phyloP scores from a whole-genome alignment of 2,888 invertebrate genomes.

The Patella ulyssiponensis region DNA sequence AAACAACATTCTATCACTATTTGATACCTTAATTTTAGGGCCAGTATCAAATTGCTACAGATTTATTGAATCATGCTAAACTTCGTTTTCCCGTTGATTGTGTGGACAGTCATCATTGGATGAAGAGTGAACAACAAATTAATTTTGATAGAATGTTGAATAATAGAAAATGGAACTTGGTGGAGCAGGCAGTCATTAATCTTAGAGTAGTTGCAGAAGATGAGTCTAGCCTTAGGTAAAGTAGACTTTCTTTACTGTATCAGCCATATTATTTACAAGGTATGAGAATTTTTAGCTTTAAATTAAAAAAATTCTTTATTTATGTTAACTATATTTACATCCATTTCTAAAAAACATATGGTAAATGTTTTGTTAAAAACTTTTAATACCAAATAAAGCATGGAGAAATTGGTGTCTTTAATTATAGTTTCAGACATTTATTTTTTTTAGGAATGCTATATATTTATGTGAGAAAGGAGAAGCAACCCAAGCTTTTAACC shows the following conservation, averaged over 20 bases:
- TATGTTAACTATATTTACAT: too few species aligned
- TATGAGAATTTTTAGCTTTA: too few species aligned
- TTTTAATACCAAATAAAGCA: too few species aligned
- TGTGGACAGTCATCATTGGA: slow-evolving; percentile 79
- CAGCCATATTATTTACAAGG: too few species aligned
- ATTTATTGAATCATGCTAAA: slow-evolving; percentile 78
- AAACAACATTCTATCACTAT: too few species aligned
- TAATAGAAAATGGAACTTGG: slow-evolving; percentile 80
- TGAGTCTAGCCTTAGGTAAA: slow-evolving; percentile 75
- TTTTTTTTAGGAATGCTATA: slow-evolving; percentile 55
- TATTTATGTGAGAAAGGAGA: slow-evolving; percentile 68
- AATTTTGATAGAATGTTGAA: slow-evolving; percentile 63
- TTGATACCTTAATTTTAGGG: slow-evolving; percentile 70
- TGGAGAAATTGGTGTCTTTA: neutral
- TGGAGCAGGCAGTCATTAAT: slow-evolving; percentile 80
- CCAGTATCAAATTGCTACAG: slow-evolving; percentile 76
- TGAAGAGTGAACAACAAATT: slow-evolving; percentile 74
- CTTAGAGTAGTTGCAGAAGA: slow-evolving; percentile 80
- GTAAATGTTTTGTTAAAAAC: too few species aligned
- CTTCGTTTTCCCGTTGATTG: slow-evolving; percentile 78
- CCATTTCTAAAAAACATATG: too few species aligned
- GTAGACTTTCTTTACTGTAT: neutral
- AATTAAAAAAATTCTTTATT: too few species aligned
- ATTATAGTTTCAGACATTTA: neutral
- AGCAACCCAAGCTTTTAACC: slow-evolving; percentile 52